These are phyloP conservation scores for Tenebrio molitor DNA, from an alignment of 1,140 invertebrate species.

Conservation along the genomic window DNA sequence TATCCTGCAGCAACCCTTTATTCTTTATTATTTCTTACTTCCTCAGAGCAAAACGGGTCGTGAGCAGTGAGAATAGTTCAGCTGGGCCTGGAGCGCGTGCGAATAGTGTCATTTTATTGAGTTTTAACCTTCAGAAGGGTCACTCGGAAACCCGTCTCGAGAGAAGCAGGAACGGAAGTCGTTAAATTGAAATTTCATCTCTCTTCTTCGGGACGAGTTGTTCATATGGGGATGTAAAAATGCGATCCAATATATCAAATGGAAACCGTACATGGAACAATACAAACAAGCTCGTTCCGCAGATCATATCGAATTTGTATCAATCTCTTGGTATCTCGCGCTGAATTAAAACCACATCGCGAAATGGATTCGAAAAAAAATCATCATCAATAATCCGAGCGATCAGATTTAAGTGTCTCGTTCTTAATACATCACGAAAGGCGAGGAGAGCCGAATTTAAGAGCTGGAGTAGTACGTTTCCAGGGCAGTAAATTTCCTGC, in stretches of 20 bases:
- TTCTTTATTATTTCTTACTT: slow-evolving; percentile 13
- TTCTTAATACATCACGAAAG: background rate
- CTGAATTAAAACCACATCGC: slow-evolving; percentile 7
- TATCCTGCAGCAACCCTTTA: background rate
- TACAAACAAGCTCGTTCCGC: slow-evolving; percentile 19
- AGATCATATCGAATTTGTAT: slow-evolving; percentile 41
- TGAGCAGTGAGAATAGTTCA: background rate
- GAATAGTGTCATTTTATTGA: slow-evolving; percentile 48
- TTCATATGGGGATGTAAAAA: slow-evolving; percentile 10
- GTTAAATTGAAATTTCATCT: slow-evolving; percentile 51
- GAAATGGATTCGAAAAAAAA: background rate
- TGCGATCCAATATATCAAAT: slow-evolving; percentile 37
- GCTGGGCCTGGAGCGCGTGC: slow-evolving; percentile 21
- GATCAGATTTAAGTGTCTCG: background rate
- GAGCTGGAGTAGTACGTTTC: background rate
- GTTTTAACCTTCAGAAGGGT: slow-evolving; percentile 48
- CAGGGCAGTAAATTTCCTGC: slow-evolving; percentile 25
- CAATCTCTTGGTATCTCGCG: slow-evolving; percentile 10
- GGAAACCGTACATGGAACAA: slow-evolving; percentile 27
- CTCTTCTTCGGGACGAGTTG: slow-evolving; percentile 26
- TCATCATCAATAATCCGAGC: background rate
- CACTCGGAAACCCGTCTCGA: slow-evolving; percentile 39
- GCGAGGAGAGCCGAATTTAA: background rate
- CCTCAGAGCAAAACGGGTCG: no score
- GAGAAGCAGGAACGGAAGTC: slow-evolving; percentile 38